Percentiles rank a stretch among this genome's conserved stretches.
phyloP scores from a whole-genome alignment of 2,888 invertebrate species.

The Ophion slaviceki region DNA sequence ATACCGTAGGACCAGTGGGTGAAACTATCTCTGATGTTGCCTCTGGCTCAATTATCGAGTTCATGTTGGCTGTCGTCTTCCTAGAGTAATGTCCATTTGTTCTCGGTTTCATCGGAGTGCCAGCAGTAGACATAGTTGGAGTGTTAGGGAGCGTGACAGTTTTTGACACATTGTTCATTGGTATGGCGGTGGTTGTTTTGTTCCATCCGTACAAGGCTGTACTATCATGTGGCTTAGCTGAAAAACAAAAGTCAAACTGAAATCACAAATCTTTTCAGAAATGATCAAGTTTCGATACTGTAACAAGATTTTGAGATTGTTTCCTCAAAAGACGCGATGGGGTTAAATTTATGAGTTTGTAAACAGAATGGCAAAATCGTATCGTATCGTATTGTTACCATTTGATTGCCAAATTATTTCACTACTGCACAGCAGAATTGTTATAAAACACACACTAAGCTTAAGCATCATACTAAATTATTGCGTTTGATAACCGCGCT shows the following conservation, averaged over 20 bases:
- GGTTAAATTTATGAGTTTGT: background rate
- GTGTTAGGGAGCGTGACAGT: background rate
- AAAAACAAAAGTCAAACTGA: background rate
- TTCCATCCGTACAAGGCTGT: background rate
- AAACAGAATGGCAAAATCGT: background rate
- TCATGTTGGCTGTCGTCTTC: background rate
- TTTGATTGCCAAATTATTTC: background rate
- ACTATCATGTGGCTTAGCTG: background rate
- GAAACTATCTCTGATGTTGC: background rate
- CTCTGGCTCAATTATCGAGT: background rate
- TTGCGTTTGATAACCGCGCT: background rate
- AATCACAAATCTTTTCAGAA: background rate
- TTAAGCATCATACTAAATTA: background rate
- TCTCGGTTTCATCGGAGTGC: background rate
- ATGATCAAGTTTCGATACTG: background rate
- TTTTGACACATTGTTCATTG: background rate
- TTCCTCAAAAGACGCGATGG: background rate
- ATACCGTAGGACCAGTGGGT: background rate
- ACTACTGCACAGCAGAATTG: background rate
- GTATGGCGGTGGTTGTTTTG: background rate
- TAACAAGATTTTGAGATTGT: background rate
- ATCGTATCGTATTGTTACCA: background rate
- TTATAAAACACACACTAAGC: background rate
- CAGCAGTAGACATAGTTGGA: background rate
- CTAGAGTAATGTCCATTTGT: background rate